Evolutionary conservation across 2,113 vertebrate species (phyloP).

Genomic region (Odocoileus hemionus): DNA sequence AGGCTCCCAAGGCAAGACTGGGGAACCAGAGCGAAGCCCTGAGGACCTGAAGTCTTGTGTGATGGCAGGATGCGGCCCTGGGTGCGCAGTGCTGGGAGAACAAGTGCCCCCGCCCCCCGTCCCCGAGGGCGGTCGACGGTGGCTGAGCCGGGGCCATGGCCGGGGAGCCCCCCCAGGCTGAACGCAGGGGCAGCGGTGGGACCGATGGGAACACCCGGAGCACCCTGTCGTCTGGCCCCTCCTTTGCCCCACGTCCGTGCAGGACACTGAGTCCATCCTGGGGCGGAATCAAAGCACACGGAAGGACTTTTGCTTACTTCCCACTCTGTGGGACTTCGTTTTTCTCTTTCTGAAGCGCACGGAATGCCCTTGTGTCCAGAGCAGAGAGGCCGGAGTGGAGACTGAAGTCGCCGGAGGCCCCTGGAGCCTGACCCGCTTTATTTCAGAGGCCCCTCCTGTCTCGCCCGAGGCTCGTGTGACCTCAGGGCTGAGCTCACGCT

Average conservation of each 20-base stretch:
- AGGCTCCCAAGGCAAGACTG: fast-evolving
- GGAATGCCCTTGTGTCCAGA: background rate
- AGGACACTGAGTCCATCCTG: background rate
- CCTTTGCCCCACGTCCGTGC: fast-evolving
- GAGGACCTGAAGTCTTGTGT: background rate
- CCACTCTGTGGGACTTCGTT: background rate
- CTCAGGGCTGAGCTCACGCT: background rate
- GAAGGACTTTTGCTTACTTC: background rate
- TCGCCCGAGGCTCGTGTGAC: fast-evolving
- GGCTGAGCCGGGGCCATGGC: fast-evolving
- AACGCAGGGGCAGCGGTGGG: background rate
- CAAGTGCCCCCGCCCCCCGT: fast-evolving
- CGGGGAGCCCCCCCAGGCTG: background rate
- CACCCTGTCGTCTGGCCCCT: fast-evolving
- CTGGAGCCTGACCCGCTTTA: background rate
- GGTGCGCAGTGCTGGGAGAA: fast-evolving
- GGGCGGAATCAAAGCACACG: fast-evolving
- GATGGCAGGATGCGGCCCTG: fast-evolving
- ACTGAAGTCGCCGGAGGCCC: fast-evolving
- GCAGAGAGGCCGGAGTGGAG: background rate
- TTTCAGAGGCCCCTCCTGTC: background rate
- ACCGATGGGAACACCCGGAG: fast-evolving
- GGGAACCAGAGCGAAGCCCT: background rate
- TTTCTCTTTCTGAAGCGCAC: background rate
- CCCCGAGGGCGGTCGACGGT: background rate